phyloP scores from a whole-genome alignment of 1,140 invertebrate genomes.

The Epicauta chinensis region DNA sequence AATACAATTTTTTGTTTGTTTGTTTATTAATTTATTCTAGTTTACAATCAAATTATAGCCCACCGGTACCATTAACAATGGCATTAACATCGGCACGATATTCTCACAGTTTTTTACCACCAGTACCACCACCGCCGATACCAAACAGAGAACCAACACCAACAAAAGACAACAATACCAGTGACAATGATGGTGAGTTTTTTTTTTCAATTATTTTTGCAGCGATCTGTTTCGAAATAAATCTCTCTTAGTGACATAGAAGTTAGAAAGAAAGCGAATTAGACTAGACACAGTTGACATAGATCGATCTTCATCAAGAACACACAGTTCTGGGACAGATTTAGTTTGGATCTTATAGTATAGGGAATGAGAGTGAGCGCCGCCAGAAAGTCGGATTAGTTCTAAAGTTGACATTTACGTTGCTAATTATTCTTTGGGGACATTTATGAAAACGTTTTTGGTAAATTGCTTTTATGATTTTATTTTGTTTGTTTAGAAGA shows the following conservation, averaged over 20 bases:
- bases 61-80: conserved; percentile 52
- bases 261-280: too few species aligned
- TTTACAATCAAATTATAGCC: conserved; percentile 35
- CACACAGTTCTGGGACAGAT: background rate
- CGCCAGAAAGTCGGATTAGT: background rate
- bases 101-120: conserved; percentile 42
- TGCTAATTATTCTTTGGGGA: conserved; percentile 27
- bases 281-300: too few species aligned
- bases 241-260: background rate
- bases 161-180: conserved; percentile 46
- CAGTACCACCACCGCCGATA: conserved; percentile 44
- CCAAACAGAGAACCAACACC: conserved; percentile 45
- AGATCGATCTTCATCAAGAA: too few species aligned
- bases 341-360: background rate
- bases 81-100: conserved; percentile 50
- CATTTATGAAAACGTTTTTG: background rate
- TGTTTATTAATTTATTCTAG: too few species aligned
- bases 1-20: too few species aligned
- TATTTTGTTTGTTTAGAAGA: conserved; percentile 44
- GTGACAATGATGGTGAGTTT: conserved; percentile 44
- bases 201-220: background rate
- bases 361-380: too few species aligned
- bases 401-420: conserved; percentile 10
- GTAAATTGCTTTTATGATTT: background rate
- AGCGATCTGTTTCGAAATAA: too few species aligned